Percentiles rank a stretch among this genome's conserved stretches.
phyloP scores from a whole-genome alignment of 2,797 vertebrate species.

The Protosalanx chinensis region DNA sequence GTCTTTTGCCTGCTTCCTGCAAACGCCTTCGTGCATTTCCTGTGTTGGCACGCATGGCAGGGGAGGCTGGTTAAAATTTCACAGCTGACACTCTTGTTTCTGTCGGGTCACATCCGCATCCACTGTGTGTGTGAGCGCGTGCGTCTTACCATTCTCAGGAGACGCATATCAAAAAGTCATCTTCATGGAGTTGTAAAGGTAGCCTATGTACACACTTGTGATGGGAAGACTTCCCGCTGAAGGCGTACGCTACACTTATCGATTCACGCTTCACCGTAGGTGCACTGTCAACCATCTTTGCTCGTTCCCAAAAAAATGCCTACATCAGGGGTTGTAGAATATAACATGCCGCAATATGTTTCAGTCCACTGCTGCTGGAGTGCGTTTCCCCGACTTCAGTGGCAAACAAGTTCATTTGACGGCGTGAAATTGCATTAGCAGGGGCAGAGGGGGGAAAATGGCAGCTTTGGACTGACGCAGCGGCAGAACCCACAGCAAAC shows the following conservation, averaged over 20 bases:
- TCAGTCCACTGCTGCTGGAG: neutral
- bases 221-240: too few species aligned
- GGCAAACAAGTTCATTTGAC: conserved; percentile 43
- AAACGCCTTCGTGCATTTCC: conserved; percentile 11
- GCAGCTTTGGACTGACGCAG: neutral
- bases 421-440: conserved; percentile 48
- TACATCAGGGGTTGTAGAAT: too few species aligned
- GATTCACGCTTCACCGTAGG: too few species aligned
- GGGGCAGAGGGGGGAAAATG: conserved; percentile 4
- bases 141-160: too few species aligned
- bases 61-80: conserved; percentile 35
- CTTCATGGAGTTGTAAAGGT: too few species aligned
- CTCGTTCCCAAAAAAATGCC: too few species aligned
- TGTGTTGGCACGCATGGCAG: conserved; percentile 1
- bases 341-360: neutral
- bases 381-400: conserved; percentile 17
- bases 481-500: neutral
- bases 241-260: too few species aligned
- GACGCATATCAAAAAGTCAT: too few species aligned
- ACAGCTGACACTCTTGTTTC: conserved; percentile 26
- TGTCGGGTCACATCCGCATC: conserved; percentile 3
- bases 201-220: too few species aligned
- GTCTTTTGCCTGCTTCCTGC: neutral
- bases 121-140: neutral
- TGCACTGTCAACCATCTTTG: too few species aligned